Base-by-base conservation (phyloP, 2,888 invertebrate genomes). In the Temnothorax rugatulus region DNA sequence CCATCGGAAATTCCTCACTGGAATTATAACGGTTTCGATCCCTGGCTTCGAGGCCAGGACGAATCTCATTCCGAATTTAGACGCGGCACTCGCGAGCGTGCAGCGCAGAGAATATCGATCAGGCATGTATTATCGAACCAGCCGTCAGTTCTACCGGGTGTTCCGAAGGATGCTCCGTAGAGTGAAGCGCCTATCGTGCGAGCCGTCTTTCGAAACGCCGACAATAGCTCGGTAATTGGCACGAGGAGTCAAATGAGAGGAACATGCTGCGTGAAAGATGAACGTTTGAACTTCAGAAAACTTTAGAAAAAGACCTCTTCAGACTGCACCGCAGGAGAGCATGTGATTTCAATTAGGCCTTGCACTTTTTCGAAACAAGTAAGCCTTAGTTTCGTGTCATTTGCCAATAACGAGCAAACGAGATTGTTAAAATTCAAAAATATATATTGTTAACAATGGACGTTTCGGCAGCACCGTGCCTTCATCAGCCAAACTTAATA, bases 61-160 rank as follows among this genome's bases (percentile, higher is more conserved):
- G 59, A 79, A 79, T 79, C 73, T 79, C 71, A 79, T 79, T 79
- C 79, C 79, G 73, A 79, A 79, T 79, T 79, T 79, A 79, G 79
- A 79, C 59, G 73, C 59, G 47, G 38, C 47, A 38, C 41, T 71
- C 79, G 73, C 59, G 64, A 52, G 41, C 64, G 47, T 61, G 59
- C 47, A 79, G 11, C 47, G 59, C 47, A 47, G 59, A 18, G 79
- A 79, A 79, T 79, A 79, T 79, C 79, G 79, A 79, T 79, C 79
- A 79, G 79, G 47, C 79, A 47, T 61, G 47, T 73, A 73, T 79
- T 79, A 79, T 79, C 79, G 73, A 79, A 79, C 79, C 44, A 73
- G 38, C 79, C 73, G 41, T 7, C 71, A 25, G 41, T 59, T 79
- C 59, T 79, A 79, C 79, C 59, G 59, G 73, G 73, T 73, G 79